A percentile compares a stretch with the other conserved stretches of the same genome.
Evolutionary conservation across 1,140 invertebrate species (phyloP).

Genomic region (Anastrepha ludens): DNA sequence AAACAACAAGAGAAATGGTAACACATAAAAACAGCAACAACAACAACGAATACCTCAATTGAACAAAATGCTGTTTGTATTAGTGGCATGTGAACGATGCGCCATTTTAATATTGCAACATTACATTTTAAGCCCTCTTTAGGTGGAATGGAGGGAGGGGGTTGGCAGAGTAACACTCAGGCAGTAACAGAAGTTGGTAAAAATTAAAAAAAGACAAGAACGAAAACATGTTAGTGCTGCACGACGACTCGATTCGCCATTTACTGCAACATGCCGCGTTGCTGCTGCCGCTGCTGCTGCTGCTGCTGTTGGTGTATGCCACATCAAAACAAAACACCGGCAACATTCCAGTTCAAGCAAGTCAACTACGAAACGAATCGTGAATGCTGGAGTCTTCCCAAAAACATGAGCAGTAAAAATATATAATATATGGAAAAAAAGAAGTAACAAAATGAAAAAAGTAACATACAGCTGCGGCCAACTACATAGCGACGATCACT

Average conservation of each 20-base stretch:
- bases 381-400: not conserved
- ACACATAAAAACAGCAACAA: not conserved
- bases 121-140: slow-evolving; percentile 23
- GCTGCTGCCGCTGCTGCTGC: not conserved
- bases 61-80: not conserved
- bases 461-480: too few species aligned
- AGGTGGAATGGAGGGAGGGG: not conserved
- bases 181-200: not conserved
- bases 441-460: not conserved
- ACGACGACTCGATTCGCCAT: slow-evolving; percentile 16
- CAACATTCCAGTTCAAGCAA: not conserved
- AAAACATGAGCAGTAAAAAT: not conserved
- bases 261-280: not conserved
- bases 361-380: not conserved
- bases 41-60: not conserved
- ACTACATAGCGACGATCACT: too few species aligned
- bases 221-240: not conserved
- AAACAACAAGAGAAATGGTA: not conserved
- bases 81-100: not conserved
- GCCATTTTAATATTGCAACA: slow-evolving; percentile 44
- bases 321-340: slow-evolving; percentile 26
- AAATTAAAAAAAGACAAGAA: not conserved
- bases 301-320: not conserved
- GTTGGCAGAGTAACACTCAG: not conserved
- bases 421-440: not conserved